Evolutionary conservation across 2,113 vertebrate genomes (phyloP).

Genomic region (Festucalex cinctus): DNA sequence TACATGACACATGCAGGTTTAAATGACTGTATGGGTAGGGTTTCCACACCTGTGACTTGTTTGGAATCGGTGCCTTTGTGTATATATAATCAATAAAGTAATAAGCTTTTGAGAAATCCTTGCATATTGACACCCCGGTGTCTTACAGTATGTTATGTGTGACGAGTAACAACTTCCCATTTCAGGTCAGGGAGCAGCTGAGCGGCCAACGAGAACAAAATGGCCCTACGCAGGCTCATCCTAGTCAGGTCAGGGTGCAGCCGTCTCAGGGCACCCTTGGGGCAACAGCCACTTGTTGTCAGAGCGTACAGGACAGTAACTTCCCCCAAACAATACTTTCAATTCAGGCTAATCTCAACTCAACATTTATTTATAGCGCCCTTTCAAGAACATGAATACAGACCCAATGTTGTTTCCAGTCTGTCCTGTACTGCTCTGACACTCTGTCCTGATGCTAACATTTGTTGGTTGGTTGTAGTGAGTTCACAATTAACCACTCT

Average conservation of each 20-base stretch:
- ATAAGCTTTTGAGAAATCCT: neutral
- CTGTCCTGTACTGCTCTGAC: constrained; percentile 57
- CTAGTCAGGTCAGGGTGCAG: constrained; percentile 75
- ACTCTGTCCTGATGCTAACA: constrained; percentile 37
- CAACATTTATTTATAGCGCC: too few relatives aligned
- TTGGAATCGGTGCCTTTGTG: too few relatives aligned
- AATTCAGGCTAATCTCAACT: neutral
- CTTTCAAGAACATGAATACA: too few relatives aligned
- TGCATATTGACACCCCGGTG: neutral
- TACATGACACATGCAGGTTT: too few relatives aligned
- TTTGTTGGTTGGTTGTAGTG: constrained; percentile 25
- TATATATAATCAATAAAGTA: too few relatives aligned
- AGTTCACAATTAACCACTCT: constrained; percentile 42
- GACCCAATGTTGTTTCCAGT: constrained; percentile 33
- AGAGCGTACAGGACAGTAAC: constrained; percentile 51
- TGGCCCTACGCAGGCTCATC: constrained; percentile 59
- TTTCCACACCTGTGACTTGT: too few relatives aligned
- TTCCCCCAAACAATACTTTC: neutral
- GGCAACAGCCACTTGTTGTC: constrained; percentile 54
- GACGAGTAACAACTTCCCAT: constrained; percentile 61
- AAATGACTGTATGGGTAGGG: too few relatives aligned
- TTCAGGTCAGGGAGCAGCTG: constrained; percentile 86
- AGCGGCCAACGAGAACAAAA: constrained; percentile 72
- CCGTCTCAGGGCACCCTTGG: constrained; percentile 49
- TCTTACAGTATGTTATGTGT: constrained; percentile 11